These are phyloP conservation scores for Hypselothyrea guttata DNA, from an alignment of 2,888 invertebrate genomes.

Conservation along the genomic window DNA sequence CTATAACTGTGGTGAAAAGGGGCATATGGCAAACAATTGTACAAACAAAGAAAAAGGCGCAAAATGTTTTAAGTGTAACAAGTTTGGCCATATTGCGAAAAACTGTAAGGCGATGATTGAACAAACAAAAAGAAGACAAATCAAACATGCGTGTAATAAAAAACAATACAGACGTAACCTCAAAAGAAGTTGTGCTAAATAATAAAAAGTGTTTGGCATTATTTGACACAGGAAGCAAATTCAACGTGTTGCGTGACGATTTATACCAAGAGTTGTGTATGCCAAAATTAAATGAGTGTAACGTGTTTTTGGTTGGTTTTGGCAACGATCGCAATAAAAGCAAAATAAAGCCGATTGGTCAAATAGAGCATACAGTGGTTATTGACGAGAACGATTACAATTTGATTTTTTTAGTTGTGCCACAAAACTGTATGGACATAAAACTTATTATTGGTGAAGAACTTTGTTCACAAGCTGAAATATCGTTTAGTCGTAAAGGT, in stretches of 20 bases:
- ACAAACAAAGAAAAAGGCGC: not conserved
- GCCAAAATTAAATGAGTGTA: not conserved
- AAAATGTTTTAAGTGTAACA: slow-evolving; percentile 3
- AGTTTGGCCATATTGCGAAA: not conserved
- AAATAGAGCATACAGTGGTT: not conserved
- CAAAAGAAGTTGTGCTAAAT: no score
- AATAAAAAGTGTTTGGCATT: no score
- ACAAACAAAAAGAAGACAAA: no score
- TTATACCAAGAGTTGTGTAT: not conserved
- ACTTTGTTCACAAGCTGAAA: no score
- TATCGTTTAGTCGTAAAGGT: slow-evolving; percentile 3
- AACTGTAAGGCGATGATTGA: no score
- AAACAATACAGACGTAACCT: no score
- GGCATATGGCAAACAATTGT: not conserved
- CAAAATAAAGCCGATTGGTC: no score
- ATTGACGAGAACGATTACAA: slow-evolving; percentile 5
- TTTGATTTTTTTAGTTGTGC: slow-evolving; percentile 6
- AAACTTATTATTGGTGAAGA: slow-evolving; percentile 13
- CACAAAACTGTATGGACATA: not conserved
- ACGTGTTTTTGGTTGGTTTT: not conserved
- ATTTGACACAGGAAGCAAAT: not conserved
- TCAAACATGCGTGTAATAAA: no score
- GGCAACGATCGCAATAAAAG: no score
- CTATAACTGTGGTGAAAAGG: not conserved
- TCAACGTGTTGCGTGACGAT: not conserved